Percentiles rank a stretch among this genome's conserved stretches.
These are phyloP conservation scores for Schizaphis graminum DNA, from an alignment of 2,888 invertebrate species.

Conservation along the genomic window DNA sequence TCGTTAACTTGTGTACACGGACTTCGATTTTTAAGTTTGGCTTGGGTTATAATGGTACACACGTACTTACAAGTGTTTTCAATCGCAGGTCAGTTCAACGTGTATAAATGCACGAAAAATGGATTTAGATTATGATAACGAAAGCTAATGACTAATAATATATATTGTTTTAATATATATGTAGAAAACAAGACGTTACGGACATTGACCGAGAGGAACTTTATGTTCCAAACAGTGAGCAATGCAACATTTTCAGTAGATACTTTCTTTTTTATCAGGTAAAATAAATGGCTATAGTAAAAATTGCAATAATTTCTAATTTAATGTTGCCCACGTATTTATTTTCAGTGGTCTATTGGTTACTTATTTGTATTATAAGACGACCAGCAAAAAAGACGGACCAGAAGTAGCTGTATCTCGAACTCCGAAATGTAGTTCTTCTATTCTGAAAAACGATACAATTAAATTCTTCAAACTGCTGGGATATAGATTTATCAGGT, in stretches of 20 bases:
- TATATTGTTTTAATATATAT: slow-evolving; percentile 71
- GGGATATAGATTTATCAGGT: slow-evolving; percentile 84
- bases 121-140: background rate
- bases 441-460: slow-evolving; percentile 71
- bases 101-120: background rate
- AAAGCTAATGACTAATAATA: background rate
- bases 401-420: slow-evolving; percentile 63
- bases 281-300: slow-evolving; percentile 66
- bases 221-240: slow-evolving; percentile 84
- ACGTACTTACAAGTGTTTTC: slow-evolving; percentile 82
- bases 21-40: slow-evolving; percentile 76
- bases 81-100: slow-evolving; percentile 74
- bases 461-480: slow-evolving; percentile 84
- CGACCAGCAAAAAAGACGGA: slow-evolving; percentile 66
- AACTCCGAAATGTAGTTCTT: slow-evolving; percentile 72
- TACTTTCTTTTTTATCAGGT: slow-evolving; percentile 85
- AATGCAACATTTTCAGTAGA: slow-evolving; percentile 87
- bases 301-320: background rate
- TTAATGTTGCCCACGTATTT: background rate
- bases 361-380: slow-evolving; percentile 84
- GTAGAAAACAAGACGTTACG: slow-evolving; percentile 83
- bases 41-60: slow-evolving; percentile 77
- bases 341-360: slow-evolving; percentile 82
- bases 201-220: slow-evolving; percentile 81
- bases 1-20: slow-evolving; percentile 70